Evolutionary conservation across 1,140 invertebrate species (phyloP), one percentile per base, ranked within the genome.

Genomic region (Drosophila parabipectinata): DNA sequence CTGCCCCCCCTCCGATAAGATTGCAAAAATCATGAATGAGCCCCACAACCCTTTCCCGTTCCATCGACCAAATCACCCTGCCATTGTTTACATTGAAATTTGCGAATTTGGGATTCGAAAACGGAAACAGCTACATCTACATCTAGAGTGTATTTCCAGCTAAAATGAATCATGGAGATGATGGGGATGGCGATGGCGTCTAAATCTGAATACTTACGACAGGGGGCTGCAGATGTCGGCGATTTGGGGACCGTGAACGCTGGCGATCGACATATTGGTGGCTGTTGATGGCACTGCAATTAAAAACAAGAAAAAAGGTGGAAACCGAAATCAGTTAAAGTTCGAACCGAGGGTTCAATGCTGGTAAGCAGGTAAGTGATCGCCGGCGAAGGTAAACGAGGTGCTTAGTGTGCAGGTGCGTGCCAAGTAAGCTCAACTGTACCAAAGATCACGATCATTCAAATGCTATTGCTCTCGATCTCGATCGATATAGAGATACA

Each of bases 191-290:
- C 60, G 80, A 37, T 74, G 44, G 45, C 34, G 37, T 61, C 56
- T 39, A 57, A 52, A 41, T 62, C 28, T 12, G 28, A 48, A 72
- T 90, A 90, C 90, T 91, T 90, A 91, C 90, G 84, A 77, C 64
- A 91, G 55, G 52, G 90, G 85, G 66, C 89, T 90, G 88, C 77
- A 91, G 68, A 91, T 84, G 75, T 91, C 90, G 57, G 90, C 72
- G 61, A 91, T 90, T 88, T 91, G 90, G 63, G 90, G 90, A 79
- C 72, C 89, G 64, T 91, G 90, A 64, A 91, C 90, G 71, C 90
- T 91, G 51, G 90, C 90, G 72, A 91, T 80, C 78, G 90, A 91
- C 90, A 91, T 91, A 53, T 81, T 88, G 81, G 90, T 53, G 77
- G 84, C 51, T 85, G 77, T 51, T 84, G 76, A 78, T 79, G 90